phyloP scores from a whole-genome alignment of 2,888 invertebrate genomes.

The Eumerus sabulonum region DNA sequence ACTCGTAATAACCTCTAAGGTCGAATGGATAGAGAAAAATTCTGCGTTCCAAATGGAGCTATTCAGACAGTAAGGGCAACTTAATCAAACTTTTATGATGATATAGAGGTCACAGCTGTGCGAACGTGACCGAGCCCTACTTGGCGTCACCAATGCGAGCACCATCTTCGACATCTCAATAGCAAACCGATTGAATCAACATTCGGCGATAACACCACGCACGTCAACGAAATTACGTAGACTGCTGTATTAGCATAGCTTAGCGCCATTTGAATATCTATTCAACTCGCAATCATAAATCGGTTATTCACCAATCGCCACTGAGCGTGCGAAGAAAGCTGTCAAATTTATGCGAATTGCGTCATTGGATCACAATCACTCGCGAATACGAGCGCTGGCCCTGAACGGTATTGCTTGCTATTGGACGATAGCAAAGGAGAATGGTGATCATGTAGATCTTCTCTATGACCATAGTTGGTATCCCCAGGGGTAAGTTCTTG shows the following conservation, averaged over 20 bases:
- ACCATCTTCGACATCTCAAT: conserved; percentile 23
- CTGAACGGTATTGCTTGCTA: too few species aligned
- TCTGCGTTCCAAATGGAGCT: too few species aligned
- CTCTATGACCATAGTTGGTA: too few species aligned
- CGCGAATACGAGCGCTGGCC: conserved; percentile 2
- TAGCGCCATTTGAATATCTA: conserved; percentile 24
- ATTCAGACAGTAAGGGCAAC: too few species aligned
- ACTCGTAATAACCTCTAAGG: too few species aligned
- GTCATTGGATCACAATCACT: conserved; percentile 14
- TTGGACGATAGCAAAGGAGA: too few species aligned
- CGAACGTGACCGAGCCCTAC: conserved; percentile 24
- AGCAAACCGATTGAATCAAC: too few species aligned
- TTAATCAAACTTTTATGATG: too few species aligned
- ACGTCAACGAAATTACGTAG: not conserved
- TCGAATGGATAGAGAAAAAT: too few species aligned
- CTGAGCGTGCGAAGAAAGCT: not conserved
- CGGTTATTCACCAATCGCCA: conserved; percentile 29
- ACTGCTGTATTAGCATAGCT: conserved; percentile 3
- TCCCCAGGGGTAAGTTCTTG: too few species aligned
- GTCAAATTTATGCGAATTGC: conserved; percentile 26
- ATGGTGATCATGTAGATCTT: too few species aligned
- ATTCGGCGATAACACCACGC: not conserved
- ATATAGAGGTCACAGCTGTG: not conserved
- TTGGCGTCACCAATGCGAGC: not conserved
- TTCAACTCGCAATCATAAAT: conserved; percentile 19